phyloP scores from a whole-genome alignment of 2,113 vertebrate species.

The Rhabdornis inornatus region DNA sequence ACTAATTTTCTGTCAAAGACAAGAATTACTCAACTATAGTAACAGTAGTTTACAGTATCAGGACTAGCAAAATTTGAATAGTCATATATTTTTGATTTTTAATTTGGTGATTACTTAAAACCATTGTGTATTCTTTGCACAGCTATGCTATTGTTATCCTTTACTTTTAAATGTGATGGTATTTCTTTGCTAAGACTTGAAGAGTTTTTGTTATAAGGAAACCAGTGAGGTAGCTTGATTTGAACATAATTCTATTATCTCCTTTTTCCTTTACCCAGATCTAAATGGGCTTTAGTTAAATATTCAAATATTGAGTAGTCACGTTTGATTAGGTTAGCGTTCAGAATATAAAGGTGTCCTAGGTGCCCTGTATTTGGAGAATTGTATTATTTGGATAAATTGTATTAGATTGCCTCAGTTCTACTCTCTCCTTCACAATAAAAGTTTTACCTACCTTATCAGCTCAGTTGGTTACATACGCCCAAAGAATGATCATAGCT shows the following conservation, averaged over 20 bases:
- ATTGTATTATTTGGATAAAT: not conserved
- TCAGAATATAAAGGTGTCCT: not conserved
- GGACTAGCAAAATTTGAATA: not conserved
- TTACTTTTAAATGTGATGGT: not conserved
- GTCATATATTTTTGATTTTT: not conserved
- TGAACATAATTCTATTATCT: not conserved
- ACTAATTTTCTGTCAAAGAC: not conserved
- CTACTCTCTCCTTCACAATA: not conserved
- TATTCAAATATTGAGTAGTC: not conserved
- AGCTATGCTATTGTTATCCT: not conserved
- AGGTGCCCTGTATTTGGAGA: not conserved
- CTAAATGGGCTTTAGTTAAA: not conserved
- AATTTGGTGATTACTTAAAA: not conserved
- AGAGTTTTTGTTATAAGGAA: not conserved
- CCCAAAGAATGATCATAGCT: not conserved
- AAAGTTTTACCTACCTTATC: not conserved
- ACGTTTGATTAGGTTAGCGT: not conserved
- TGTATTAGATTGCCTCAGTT: not conserved
- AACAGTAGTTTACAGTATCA: not conserved
- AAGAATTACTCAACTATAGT: not conserved
- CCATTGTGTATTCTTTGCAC: not conserved
- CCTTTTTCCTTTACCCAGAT: not conserved
- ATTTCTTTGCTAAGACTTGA: not conserved
- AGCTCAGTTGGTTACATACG: accelerated
- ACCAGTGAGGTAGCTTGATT: accelerated